Evolutionary conservation across 64 coral and sea anemone species (phyloP).

Genomic region (Montipora foliosa): DNA sequence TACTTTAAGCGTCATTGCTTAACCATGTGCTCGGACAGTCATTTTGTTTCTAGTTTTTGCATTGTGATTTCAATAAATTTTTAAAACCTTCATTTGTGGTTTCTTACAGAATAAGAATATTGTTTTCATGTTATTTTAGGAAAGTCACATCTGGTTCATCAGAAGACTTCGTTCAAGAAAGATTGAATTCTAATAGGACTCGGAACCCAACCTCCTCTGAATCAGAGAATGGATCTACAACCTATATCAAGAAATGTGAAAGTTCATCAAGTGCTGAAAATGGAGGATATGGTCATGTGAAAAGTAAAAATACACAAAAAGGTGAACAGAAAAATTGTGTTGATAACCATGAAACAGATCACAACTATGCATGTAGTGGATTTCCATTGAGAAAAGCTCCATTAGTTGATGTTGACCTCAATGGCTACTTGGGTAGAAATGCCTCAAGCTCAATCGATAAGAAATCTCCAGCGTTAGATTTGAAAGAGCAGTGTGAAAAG

Average conservation of each 20-base stretch:
- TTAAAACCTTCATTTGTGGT: too few relatives aligned
- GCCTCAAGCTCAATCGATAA: not conserved
- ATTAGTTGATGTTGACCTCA: not conserved
- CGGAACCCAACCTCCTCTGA: not conserved
- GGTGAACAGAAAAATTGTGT: not conserved
- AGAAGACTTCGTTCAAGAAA: not conserved
- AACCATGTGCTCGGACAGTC: too few relatives aligned
- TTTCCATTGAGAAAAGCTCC: constrained; percentile 11
- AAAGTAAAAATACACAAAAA: not conserved
- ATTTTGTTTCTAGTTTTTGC: too few relatives aligned
- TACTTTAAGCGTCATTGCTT: too few relatives aligned
- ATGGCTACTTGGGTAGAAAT: not conserved
- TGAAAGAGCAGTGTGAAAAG: not conserved
- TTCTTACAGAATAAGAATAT: not conserved
- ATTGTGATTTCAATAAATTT: too few relatives aligned
- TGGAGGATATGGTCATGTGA: not conserved
- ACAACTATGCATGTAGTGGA: constrained; percentile 38
- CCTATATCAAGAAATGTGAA: not conserved
- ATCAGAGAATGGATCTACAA: not conserved
- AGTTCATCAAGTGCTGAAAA: not conserved
- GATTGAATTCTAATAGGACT: not conserved
- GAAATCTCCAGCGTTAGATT: not conserved
- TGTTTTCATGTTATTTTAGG: not conserved
- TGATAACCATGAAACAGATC: constrained; percentile 54
- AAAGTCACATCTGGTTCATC: not conserved